Percentiles rank a stretch among this genome's conserved stretches.
These are phyloP conservation scores for Athene noctua DNA, from an alignment of 2,113 vertebrate species.

Conservation along the genomic window DNA sequence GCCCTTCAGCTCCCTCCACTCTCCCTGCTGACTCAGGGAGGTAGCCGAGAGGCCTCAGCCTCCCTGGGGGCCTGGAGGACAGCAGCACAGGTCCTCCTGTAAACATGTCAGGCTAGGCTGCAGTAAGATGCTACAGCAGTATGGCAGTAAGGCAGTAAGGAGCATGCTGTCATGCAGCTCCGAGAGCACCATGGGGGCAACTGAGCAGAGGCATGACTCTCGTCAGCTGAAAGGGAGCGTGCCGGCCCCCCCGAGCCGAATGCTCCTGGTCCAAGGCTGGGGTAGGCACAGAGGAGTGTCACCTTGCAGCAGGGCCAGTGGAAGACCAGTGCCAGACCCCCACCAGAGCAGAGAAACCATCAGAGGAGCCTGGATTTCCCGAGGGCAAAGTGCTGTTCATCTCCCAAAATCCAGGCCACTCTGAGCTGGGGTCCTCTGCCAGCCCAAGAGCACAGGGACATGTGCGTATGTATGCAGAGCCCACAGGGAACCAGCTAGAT, in stretches of 20 bases:
- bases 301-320: background rate
- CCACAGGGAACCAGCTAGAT: background rate
- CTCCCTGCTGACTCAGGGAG: fast-evolving
- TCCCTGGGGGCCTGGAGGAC: background rate
- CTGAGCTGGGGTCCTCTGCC: background rate
- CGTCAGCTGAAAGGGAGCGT: background rate
- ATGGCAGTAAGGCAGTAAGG: conserved; percentile 74
- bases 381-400: background rate
- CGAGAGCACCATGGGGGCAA: background rate
- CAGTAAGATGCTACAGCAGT: conserved; percentile 27
- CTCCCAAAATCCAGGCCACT: background rate
- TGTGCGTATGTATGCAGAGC: background rate
- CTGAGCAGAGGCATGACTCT: background rate
- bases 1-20: background rate
- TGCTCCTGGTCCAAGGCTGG: background rate
- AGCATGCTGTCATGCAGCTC: background rate
- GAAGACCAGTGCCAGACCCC: background rate
- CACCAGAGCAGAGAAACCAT: background rate
- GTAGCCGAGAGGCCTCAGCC: background rate
- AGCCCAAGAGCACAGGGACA: fast-evolving
- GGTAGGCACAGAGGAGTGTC: background rate
- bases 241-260: background rate
- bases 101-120: conserved; percentile 66
- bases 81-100: background rate
- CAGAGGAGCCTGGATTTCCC: background rate